Base-by-base conservation (phyloP, 2,797 vertebrate species). In the Setipinna tenuifilis region DNA sequence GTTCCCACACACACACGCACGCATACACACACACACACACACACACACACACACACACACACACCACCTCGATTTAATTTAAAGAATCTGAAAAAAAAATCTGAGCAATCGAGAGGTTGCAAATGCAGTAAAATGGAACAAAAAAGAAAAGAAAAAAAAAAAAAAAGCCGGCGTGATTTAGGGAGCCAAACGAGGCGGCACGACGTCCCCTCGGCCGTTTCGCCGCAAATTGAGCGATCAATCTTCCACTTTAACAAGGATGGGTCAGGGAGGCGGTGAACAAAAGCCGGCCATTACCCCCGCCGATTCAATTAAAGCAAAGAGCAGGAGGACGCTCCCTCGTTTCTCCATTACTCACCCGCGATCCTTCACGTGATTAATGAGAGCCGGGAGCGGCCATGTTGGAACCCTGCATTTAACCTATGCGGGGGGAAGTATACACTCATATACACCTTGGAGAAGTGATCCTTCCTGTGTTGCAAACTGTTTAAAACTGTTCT, bases 161-260 rank as follows among this genome's bases (percentile, higher is more conserved):
- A 21, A 80, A 41, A 83, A 87, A 81, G 82, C 81, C 80, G 48
- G 82, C 21, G 81, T 85, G 87, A 89, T 87, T 88, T 88, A 88
- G 84, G 84, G 54, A 35, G 83, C 62, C 41, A 83, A 83, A 88
- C 82, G 71, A 85, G 84, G 85, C 81, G 62, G 44, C 78, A 81
- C 81, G 78, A 87, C 83, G 83, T 87, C 89, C 82, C 48, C 75
- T 86, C 16, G 68, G 85, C 83, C 85, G 84, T 90, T 35, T 85
- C 83, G 62, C 58, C 0, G 86, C 84, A 90, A 89, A 90, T 89
- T 90, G 89, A 88, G 88, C 86, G 75, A 90, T 90, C 88, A 90
- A 84, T 90, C 89, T 89, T 62, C 59, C 65, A 46, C 84, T 85
- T 89, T 88, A 88, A 89, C 84, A 85, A 83, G 84, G 86, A 87